These are phyloP conservation scores for Drosophila azteca DNA, from an alignment of 1,140 invertebrate genomes.

Conservation along the genomic window DNA sequence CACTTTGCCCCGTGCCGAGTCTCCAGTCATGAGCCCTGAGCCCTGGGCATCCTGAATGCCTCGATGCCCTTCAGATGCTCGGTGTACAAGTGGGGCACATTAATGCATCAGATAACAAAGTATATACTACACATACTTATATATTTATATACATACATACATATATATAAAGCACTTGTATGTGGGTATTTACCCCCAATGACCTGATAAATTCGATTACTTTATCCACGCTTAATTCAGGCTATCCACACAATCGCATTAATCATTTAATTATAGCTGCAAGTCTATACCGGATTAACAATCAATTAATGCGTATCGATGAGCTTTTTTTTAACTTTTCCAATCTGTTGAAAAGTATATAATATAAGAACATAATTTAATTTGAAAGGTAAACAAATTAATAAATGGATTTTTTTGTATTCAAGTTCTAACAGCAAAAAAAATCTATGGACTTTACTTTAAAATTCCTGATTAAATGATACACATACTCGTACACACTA, in stretches of 20 bases:
- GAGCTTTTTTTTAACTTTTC: conserved; percentile 40
- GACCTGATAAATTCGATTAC: no score
- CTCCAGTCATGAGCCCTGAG: background rate
- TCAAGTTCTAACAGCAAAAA: background rate
- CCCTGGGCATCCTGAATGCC: background rate
- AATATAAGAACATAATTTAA: conserved; percentile 23
- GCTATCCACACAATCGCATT: conserved; percentile 41
- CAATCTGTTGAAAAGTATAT: no score
- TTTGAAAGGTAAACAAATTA: conserved; percentile 21
- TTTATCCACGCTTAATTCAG: conserved; percentile 30
- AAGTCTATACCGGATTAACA: conserved; percentile 65
- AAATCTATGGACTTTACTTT: background rate
- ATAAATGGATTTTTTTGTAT: no score
- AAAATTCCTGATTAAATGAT: conserved; percentile 13
- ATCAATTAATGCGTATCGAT: conserved; percentile 72
- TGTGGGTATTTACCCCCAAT: background rate
- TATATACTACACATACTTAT: no score
- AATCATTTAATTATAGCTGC: conserved; percentile 75
- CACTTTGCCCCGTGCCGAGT: conserved; percentile 29
- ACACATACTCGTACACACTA: background rate
- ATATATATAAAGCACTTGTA: background rate
- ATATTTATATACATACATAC: background rate
- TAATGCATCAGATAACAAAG: conserved; percentile 29
- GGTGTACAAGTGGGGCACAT: conserved; percentile 24
- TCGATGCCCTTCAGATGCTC: conserved; percentile 29